Conservation (phyloP, 2,113 vertebrate species). For the Tretioscincus oriximinensis region DNA sequence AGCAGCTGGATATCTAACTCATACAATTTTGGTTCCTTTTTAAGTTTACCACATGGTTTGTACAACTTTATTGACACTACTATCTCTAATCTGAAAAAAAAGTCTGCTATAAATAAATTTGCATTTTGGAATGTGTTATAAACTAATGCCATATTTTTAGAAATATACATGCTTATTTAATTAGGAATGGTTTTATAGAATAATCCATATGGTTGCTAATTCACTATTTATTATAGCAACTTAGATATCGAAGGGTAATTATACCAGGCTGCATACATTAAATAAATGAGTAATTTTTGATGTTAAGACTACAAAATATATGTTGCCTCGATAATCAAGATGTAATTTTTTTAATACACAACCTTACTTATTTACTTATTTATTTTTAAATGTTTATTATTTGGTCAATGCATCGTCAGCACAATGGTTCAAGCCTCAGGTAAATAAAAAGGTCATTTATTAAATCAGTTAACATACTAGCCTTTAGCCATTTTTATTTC, state of each 20-base stretch:
- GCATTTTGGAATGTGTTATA: conserved; percentile 11
- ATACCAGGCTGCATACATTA: background rate
- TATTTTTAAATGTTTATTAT: background rate
- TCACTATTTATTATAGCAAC: background rate
- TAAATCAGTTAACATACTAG: background rate
- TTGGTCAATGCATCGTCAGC: conserved; percentile 6
- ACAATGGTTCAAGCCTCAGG: background rate
- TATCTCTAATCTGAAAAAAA: conserved; percentile 9
- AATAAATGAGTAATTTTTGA: background rate
- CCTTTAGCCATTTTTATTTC: background rate
- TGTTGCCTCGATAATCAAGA: too few relatives aligned
- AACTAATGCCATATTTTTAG: background rate
- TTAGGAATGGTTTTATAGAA: background rate
- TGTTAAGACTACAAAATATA: background rate
- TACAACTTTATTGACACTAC: conserved; percentile 14
- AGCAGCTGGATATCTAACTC: background rate
- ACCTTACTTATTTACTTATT: background rate
- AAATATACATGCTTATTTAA: background rate
- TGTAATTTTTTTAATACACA: background rate
- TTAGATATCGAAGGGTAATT: background rate
- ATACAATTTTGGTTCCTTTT: background rate
- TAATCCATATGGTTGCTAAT: background rate
- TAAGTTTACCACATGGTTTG: background rate
- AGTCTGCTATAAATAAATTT: conserved; percentile 5
- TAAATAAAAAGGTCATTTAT: background rate